Base-by-base conservation (phyloP, 2,113 vertebrate species). In the Saiga tatarica region DNA sequence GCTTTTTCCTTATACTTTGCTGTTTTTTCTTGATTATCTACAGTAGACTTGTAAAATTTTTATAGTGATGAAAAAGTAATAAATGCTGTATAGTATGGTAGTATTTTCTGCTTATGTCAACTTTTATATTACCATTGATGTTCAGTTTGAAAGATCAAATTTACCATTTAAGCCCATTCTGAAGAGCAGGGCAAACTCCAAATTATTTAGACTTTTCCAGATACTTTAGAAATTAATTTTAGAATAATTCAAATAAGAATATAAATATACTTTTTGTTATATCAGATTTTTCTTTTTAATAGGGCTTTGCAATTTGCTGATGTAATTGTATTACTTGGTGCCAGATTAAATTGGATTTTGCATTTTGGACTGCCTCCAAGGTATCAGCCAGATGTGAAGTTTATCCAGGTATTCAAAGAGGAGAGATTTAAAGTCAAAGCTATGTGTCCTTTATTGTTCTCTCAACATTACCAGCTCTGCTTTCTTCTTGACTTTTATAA, bases 271-370 rank as follows among this genome's bases (percentile, higher is more conserved):
- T 95, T 94, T 94, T 47, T 59, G 76, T 95, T 89, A 95, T 11
- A 87, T 90, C 50, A 3, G 78, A 45, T 95, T 95, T 39, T 98
- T 94, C 96, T 90, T 59, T 52, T 93, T 90, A 79, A 92, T 97
- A 99, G 99, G 98, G 99, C 99, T 97, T 98, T 99, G 95, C 99
- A 99, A 33, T 98, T 99, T 98, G 99, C 99, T 95, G 99, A 99
- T 97, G 99, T 99, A 92, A 99, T 99, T 76, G 91, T 99, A 96
- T 98, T 99, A 95, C 97, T 99, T 92, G 99, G 99, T 97, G 99
- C 99, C 82, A 99, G 99, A 96, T 98, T 99, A 86, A 99, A 99
- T 87, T 99, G 99, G 99, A 99, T 99, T 96, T 98, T 99, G 94
- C 99, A 99, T 98, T 99, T 99, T 98, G 99, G 99, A 76, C 99